These are phyloP conservation scores for Petaurus breviceps DNA, from an alignment of 2,113 vertebrate genomes.

Conservation along the genomic window DNA sequence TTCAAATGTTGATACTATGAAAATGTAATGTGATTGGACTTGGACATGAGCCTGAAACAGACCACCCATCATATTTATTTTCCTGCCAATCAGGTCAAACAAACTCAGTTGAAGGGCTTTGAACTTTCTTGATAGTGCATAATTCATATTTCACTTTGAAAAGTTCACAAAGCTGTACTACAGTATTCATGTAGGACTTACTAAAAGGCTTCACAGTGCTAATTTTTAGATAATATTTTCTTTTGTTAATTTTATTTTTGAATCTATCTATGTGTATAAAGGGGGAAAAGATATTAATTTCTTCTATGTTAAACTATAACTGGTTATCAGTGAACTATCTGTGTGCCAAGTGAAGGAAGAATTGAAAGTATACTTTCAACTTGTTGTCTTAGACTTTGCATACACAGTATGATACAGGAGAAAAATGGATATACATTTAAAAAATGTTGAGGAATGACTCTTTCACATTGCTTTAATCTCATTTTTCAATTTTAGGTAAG, in stretches of 20 bases:
- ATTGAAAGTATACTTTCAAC: not conserved
- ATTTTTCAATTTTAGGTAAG: not conserved
- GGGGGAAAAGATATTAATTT: not conserved
- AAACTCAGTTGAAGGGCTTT: constrained; percentile 70
- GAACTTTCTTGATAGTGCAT: constrained; percentile 68
- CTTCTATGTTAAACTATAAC: not conserved
- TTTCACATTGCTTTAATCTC: not conserved
- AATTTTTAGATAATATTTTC: constrained; percentile 15
- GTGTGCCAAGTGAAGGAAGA: not conserved
- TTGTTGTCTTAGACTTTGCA: not conserved
- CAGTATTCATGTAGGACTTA: constrained; percentile 52
- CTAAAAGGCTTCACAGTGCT: constrained; percentile 26
- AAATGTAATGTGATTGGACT: constrained; percentile 78
- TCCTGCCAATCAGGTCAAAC: constrained; percentile 78
- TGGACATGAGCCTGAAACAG: constrained; percentile 80
- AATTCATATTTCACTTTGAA: constrained; percentile 70
- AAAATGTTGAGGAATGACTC: not conserved
- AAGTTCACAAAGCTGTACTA: constrained; percentile 45
- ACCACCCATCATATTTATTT: constrained; percentile 84
- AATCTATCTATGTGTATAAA: constrained; percentile 24
- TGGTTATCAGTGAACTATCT: not conserved
- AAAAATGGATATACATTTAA: not conserved
- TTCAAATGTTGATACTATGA: constrained; percentile 78
- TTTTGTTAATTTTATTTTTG: constrained; percentile 13
- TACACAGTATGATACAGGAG: not conserved